A percentile compares a stretch with the other conserved stretches of the same genome.
Evolutionary conservation across 2,888 invertebrate genomes (phyloP).

Genomic region (Plebejus anna): DNA sequence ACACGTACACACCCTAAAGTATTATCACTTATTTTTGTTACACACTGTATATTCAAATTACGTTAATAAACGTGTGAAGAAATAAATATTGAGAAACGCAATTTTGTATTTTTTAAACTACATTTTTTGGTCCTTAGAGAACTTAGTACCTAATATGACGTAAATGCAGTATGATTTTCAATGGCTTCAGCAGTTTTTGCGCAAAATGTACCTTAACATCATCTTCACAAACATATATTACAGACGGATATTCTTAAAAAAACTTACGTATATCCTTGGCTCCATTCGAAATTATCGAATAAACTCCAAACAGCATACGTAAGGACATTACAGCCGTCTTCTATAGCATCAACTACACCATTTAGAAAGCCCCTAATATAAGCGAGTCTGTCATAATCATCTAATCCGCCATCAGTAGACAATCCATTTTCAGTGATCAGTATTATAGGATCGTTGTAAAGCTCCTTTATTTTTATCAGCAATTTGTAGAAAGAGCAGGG

Average conservation of each 20-base stretch:
- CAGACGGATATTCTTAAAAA: not conserved
- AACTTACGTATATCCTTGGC: not conserved
- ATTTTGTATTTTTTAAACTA: no score
- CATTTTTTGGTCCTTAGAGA: not conserved
- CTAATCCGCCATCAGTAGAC: not conserved
- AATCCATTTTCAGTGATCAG: not conserved
- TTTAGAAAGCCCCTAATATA: not conserved
- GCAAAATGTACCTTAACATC: no score
- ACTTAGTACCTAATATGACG: not conserved
- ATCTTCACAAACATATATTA: no score
- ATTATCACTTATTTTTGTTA: no score
- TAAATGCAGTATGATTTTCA: not conserved
- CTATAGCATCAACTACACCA: not conserved
- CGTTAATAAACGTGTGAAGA: not conserved
- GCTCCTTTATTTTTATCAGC: not conserved
- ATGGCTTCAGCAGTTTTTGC: no score
- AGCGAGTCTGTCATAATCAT: not conserved
- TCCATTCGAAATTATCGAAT: not conserved
- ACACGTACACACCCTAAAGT: no score
- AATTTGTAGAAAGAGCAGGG: slow-evolving; percentile 5
- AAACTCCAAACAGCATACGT: slow-evolving; percentile 5
- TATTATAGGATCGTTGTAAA: slow-evolving; percentile 1
- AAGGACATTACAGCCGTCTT: not conserved
- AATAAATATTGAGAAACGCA: no score
- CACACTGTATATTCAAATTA: not conserved